Evolutionary conservation across 1,140 invertebrate genomes (phyloP).

Genomic region (Tetramorium simillimum): DNA sequence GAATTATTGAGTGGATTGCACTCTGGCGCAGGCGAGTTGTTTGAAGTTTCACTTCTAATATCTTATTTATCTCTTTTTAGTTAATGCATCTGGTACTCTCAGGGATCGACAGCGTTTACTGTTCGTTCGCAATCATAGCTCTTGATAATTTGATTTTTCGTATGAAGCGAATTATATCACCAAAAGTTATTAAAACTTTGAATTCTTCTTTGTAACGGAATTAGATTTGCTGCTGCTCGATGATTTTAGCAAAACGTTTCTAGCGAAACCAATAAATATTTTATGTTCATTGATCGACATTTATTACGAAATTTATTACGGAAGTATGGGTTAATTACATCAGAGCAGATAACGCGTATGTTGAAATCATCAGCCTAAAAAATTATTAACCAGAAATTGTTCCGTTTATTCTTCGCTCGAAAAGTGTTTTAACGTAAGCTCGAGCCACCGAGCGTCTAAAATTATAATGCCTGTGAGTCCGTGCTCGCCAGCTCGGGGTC

Average conservation of each 20-base stretch:
- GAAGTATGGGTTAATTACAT: background rate
- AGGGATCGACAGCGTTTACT: conserved; percentile 9
- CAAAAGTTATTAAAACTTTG: conserved; percentile 18
- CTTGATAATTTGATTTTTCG: background rate
- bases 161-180: background rate
- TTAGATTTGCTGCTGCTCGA: background rate
- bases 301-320: no score
- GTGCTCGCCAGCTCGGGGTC: conserved; percentile 70
- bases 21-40: conserved; percentile 32
- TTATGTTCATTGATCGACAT: background rate
- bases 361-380: conserved; percentile 61
- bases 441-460: conserved; percentile 78
- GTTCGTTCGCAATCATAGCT: conserved; percentile 15
- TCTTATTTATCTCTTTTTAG: conserved; percentile 52
- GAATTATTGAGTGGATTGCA: conserved; percentile 62
- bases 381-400: conserved; percentile 74
- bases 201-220: background rate
- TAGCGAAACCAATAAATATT: background rate
- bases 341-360: background rate
- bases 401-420: conserved; percentile 40
- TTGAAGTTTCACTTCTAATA: conserved; percentile 43
- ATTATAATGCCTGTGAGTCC: conserved; percentile 78
- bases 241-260: background rate
- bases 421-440: conserved; percentile 71
- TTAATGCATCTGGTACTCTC: conserved; percentile 22